Evolutionary conservation across 2,888 invertebrate genomes (phyloP).

Genomic region (Dendrolimus pini): DNA sequence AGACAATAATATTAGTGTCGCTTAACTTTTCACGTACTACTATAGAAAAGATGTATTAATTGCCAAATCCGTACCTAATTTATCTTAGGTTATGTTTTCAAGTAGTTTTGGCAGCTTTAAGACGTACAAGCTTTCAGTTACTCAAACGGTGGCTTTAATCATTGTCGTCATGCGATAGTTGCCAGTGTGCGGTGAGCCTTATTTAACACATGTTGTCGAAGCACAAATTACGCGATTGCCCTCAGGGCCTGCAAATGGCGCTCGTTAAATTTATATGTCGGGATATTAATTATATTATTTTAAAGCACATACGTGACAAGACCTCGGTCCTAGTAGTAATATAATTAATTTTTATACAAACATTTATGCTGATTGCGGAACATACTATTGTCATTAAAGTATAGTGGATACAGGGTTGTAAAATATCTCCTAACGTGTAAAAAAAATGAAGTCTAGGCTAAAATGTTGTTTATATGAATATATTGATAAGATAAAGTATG

Average conservation of each 20-base stretch:
- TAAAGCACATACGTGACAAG: slow-evolving; percentile 25
- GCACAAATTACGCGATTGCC: slow-evolving; percentile 29
- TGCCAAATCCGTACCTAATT: too few species aligned
- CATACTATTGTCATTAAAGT: slow-evolving; percentile 49
- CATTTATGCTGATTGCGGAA: slow-evolving; percentile 4
- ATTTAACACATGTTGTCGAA: slow-evolving; percentile 15
- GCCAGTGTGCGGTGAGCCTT: too few species aligned
- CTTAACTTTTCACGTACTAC: too few species aligned
- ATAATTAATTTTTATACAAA: slow-evolving; percentile 16
- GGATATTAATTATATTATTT: slow-evolving; percentile 7
- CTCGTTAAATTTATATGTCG: slow-evolving; percentile 13
- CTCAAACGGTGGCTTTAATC: too few species aligned
- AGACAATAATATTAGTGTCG: too few species aligned
- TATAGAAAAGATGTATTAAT: too few species aligned
- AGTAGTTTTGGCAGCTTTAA: too few species aligned
- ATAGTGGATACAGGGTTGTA: slow-evolving; percentile 77
- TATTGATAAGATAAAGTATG: slow-evolving; percentile 62
- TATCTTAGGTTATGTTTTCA: too few species aligned
- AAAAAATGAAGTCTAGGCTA: slow-evolving; percentile 58
- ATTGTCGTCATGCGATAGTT: too few species aligned
- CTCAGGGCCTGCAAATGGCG: slow-evolving; percentile 17
- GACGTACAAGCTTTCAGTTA: too few species aligned
- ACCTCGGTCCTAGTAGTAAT: slow-evolving; percentile 13
- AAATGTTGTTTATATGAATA: slow-evolving; percentile 70
- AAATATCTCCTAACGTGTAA: slow-evolving; percentile 73